phyloP scores from a whole-genome alignment of 2,113 vertebrate genomes.

The Xenus cinereus region DNA sequence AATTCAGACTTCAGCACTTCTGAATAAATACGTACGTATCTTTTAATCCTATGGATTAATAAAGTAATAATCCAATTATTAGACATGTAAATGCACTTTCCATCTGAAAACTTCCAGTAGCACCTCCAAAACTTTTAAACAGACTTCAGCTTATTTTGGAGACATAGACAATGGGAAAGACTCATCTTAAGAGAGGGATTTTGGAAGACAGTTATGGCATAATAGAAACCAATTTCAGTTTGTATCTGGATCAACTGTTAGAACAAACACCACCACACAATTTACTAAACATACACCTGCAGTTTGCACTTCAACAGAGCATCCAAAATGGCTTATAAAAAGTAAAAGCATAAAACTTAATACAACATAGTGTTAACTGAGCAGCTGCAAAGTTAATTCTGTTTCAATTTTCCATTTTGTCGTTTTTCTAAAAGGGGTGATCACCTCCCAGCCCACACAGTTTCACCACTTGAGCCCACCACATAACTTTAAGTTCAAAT shows the following conservation, averaged over 20 bases:
- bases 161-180: neutral
- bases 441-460: neutral
- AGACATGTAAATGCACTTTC: neutral
- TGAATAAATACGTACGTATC: neutral
- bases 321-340: neutral
- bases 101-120: neutral
- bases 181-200: neutral
- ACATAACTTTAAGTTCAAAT: neutral
- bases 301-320: neutral
- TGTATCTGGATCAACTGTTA: neutral
- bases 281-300: neutral
- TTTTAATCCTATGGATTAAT: neutral
- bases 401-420: neutral
- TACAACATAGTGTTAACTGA: neutral
- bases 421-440: neutral
- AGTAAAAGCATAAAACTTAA: neutral
- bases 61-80: neutral
- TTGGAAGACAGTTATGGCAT: neutral
- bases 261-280: neutral
- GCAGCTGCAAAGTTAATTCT: neutral
- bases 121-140: neutral
- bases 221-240: neutral
- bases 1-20: neutral
- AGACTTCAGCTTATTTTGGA: neutral
- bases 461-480: neutral